Evolutionary conservation across 1,140 invertebrate genomes (phyloP), one percentile per base, ranked within the genome.

Genomic region (Tetranychus urticae): DNA sequence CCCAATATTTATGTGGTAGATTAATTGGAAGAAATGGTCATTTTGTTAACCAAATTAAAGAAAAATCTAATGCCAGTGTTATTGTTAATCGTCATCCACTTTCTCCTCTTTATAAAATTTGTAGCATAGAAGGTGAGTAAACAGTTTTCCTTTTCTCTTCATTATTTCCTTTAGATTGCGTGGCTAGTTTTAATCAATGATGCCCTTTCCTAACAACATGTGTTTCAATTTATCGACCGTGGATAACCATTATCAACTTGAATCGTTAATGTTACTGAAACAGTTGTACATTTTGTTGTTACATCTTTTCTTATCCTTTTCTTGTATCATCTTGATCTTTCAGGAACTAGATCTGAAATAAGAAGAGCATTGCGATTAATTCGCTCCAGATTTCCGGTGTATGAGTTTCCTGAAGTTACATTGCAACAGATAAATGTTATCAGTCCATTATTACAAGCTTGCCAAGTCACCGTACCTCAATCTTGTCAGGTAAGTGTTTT

Each of bases 21-120:
- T 75, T 97, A 60, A 93, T 94, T 69, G 90, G 91, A 37, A 80
- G 79, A 66, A 79, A 82, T 66, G 88, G 89, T 33, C 74, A 75
- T n/a, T 84, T 82, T 72, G 81, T 94, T 13, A 81, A 83, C 58
- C 78, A 78, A 66, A 83, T 96, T 54, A 88, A 86, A 69, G 67
- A 77, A 3, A 81, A 81, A 66, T 83, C 85, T 1, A 78, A 81
- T 66, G 83, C 87, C 23, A 81, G 77, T 66, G 81, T 94, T 52
- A 73, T 80, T 57, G 78, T 94, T 6, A 83, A 82, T 70, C 79
- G 79, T 67, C 84, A 88, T 73, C 81, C 81, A 12, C 75, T 73
- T n/a, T 79, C 79, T 48, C 72, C 77, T 10, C 79, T 81, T 66
- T 74, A 81, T 65, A 88, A 88, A 73, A 78, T 89, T 64, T 90